A percentile compares a stretch with the other conserved stretches of the same genome.
phyloP scores from a whole-genome alignment of 2,888 invertebrate genomes.

The Sesia apiformis region DNA sequence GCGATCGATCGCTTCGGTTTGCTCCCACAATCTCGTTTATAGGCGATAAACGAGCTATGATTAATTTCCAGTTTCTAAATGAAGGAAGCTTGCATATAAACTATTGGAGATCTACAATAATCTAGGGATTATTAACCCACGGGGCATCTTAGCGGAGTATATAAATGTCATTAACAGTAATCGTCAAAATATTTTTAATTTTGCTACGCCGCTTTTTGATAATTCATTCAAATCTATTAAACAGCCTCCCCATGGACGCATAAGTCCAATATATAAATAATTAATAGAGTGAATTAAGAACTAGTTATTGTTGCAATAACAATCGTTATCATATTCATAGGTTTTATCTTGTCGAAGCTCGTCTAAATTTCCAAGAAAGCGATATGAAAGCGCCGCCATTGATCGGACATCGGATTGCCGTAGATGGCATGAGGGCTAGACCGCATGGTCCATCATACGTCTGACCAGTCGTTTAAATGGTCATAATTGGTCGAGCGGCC shows the following conservation, averaged over 20 bases:
- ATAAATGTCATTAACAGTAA: conserved; percentile 18
- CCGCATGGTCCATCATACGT: conserved; percentile 49
- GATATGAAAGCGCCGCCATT: conserved; percentile 50
- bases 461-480: conserved; percentile 56
- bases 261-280: too few relatives aligned
- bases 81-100: conserved; percentile 14
- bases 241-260: too few relatives aligned
- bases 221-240: too few relatives aligned
- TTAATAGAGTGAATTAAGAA: too few relatives aligned
- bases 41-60: conserved; percentile 38
- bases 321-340: too few relatives aligned
- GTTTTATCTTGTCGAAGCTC: not conserved
- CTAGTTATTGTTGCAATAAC: too few relatives aligned
- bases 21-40: conserved; percentile 35
- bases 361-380: conserved; percentile 37
- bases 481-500: conserved; percentile 57
- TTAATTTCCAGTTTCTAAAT: conserved; percentile 32
- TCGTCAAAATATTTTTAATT: conserved; percentile 1
- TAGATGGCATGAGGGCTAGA: conserved; percentile 56
- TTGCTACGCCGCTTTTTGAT: too few relatives aligned
- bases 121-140: conserved; percentile 1
- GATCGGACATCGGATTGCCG: conserved; percentile 57
- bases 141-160: not conserved
- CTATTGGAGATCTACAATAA: not conserved
- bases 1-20: conserved; percentile 28